Base-by-base conservation (phyloP, 1,140 invertebrate species). In the Platorchestia sp. region DNA sequence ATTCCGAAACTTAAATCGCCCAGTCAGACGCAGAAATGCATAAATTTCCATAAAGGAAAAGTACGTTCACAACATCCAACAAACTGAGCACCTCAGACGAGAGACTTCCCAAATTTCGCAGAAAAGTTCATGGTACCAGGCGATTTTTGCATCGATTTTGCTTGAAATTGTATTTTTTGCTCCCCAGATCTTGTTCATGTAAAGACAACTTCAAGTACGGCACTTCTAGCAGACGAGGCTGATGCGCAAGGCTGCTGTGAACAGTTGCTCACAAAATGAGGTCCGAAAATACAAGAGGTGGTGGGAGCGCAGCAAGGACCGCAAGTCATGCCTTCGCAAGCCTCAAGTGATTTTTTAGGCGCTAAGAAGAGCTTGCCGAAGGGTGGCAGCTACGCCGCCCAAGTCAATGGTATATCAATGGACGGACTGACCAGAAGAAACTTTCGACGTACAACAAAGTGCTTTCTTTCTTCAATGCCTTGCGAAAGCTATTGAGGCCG, bases 321-420 rank as follows among this genome's bases (percentile, higher is more conserved):
- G 87, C 87, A 89, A 89, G 87, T 89, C 87, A 89, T 89, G 87
- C 87, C 87, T 41, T 42, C 41, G 87, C 87, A 42, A 89, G 43
- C 41, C 87, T 89, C 87, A 89, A 89, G 87, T 89, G 87, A 89
- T 89, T 89, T 89, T 89, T 89, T 89, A 89, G 43, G 41, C 87
- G 87, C 41, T 89, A 89, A 89, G 87, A 89, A 89, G 87, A 89
- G 87, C 43, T 89, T 89, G 87, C 43, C 27, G 41, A 89, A 89
- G 87, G 87, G 43, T 89, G 87, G 87, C 87, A 89, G 87, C 41
- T 44, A 89, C 42, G 87, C 87, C 87, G 43, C 43, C 59, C 87
- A 89, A 89, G 87, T 89, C 41, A 89, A 43, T 89, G 87, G 87
- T 42, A 89, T 89, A 89, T 89, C 43, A 89, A 89, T 41, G 43